phyloP scores from a whole-genome alignment of 2,797 vertebrate genomes.

The Alcedo atthis region DNA sequence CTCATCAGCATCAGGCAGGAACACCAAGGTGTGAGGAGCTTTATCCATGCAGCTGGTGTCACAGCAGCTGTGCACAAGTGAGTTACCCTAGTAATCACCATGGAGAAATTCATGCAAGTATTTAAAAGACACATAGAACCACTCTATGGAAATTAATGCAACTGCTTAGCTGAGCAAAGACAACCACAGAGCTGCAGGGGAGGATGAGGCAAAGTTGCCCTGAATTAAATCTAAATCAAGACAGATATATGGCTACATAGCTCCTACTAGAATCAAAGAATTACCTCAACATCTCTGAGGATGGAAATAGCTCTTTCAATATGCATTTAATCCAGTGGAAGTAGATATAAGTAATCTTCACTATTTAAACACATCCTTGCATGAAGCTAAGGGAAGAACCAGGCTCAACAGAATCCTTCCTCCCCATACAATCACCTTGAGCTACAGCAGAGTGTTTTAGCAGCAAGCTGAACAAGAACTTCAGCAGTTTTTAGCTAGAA shows the following conservation, averaged over 20 bases:
- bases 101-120: not conserved
- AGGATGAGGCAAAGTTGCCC: not conserved
- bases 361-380: not conserved
- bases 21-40: not conserved
- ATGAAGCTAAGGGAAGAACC: not conserved
- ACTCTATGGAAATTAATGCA: not conserved
- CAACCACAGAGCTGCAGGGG: not conserved
- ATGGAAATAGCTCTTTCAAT: not conserved
- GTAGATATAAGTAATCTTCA: not conserved
- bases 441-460: not conserved
- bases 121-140: not conserved
- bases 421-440: not conserved
- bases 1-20: not conserved
- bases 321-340: not conserved
- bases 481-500: not conserved
- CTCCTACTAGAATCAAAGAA: not conserved
- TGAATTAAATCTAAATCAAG: not conserved
- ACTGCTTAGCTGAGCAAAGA: not conserved
- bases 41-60: not conserved
- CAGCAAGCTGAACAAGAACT: not conserved
- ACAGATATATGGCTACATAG: rapidly evolving
- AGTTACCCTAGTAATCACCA: too few species aligned
- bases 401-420: not conserved
- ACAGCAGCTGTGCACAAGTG: not conserved
- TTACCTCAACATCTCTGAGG: not conserved